These are phyloP conservation scores for Pipa parva DNA, from an alignment of 2,113 vertebrate species.

Conservation along the genomic window DNA sequence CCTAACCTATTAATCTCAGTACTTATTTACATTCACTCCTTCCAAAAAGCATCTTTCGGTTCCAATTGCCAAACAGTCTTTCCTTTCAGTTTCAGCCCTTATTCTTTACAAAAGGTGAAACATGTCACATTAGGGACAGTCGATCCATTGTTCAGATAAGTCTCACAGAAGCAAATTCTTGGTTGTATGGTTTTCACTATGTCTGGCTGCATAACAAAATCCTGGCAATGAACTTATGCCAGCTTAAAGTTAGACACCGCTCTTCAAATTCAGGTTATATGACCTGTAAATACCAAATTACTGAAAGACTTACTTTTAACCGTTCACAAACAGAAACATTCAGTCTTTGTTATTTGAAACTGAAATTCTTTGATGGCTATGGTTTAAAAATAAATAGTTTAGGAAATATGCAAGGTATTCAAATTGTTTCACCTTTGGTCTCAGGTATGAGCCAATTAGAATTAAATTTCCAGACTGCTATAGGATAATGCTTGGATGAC, in stretches of 20 bases:
- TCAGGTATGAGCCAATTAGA: too few relatives aligned
- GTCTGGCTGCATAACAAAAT: slow-evolving; percentile 10
- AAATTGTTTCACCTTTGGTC: too few relatives aligned
- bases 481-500: too few relatives aligned
- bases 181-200: slow-evolving; percentile 19
- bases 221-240: slow-evolving; percentile 15
- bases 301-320: neutral
- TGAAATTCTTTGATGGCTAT: neutral
- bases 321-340: neutral
- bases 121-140: slow-evolving; percentile 27
- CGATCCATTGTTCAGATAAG: slow-evolving; percentile 39
- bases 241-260: slow-evolving; percentile 10
- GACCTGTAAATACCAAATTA: slow-evolving; percentile 5
- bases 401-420: too few relatives aligned
- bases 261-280: neutral
- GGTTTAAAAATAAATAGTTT: too few relatives aligned
- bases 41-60: slow-evolving; percentile 41
- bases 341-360: too few relatives aligned
- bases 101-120: slow-evolving; percentile 32
- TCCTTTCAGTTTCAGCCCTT: slow-evolving; percentile 28
- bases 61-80: slow-evolving; percentile 37
- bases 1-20: slow-evolving; percentile 38
- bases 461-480: too few relatives aligned
- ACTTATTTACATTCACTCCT: slow-evolving; percentile 26
- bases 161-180: slow-evolving; percentile 1